These are phyloP conservation scores for Drosophila sechellia DNA, from an alignment of 1,140 invertebrate species.

Conservation along the genomic window DNA sequence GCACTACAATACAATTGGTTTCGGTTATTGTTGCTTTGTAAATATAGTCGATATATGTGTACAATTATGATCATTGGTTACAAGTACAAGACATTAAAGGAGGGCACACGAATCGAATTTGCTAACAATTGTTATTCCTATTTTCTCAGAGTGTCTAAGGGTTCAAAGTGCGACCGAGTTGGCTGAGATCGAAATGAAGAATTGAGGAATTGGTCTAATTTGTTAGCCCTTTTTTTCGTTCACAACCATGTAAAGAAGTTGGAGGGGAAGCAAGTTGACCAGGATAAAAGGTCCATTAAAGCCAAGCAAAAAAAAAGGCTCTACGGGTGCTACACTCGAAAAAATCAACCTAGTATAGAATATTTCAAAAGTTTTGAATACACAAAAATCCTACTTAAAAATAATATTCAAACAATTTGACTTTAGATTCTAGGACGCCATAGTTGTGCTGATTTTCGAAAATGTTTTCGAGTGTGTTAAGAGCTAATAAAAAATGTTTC, in stretches of 20 bases:
- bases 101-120: constrained; percentile 66
- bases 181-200: constrained; percentile 18
- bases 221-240: constrained; percentile 39
- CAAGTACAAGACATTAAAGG: constrained; percentile 53
- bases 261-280: constrained; percentile 23
- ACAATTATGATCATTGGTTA: constrained; percentile 40
- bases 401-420: too few relatives aligned
- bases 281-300: constrained; percentile 23
- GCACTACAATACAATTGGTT: constrained; percentile 44
- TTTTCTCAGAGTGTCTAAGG: neutral
- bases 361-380: neutral
- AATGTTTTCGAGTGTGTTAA: neutral
- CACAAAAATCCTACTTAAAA: neutral
- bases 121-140: constrained; percentile 8
- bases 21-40: constrained; percentile 39
- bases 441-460: too few relatives aligned
- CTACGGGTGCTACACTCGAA: constrained; percentile 1
- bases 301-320: neutral
- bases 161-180: constrained; percentile 14
- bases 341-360: neutral
- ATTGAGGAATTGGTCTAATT: constrained; percentile 30
- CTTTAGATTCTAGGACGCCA: too few relatives aligned
- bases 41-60: constrained; percentile 44
- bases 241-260: constrained; percentile 66
- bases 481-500: neutral